Evolutionary conservation across 2,888 invertebrate genomes (phyloP).

Genomic region (Drosophila quasianomalipes): DNA sequence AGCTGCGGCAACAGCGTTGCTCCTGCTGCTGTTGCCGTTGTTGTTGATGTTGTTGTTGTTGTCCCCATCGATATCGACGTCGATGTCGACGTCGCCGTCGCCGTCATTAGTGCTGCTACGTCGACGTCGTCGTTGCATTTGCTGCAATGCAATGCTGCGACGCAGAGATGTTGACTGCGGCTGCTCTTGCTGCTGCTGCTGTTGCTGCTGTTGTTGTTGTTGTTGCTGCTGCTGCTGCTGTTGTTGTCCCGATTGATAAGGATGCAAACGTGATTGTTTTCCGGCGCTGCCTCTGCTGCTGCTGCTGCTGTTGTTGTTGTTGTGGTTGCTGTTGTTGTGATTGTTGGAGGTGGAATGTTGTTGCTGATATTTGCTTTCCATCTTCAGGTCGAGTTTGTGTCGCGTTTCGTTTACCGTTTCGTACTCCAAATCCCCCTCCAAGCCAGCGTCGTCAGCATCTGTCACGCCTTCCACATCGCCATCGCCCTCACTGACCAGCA

Average conservation of each 20-base stretch:
- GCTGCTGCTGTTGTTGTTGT: not conserved
- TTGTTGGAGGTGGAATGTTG: conserved; percentile 15
- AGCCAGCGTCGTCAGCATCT: not conserved
- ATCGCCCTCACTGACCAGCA: conserved; percentile 43
- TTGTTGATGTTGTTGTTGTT: not conserved
- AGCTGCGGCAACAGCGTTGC: not conserved
- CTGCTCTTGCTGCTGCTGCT: not conserved
- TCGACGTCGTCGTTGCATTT: conserved; percentile 27
- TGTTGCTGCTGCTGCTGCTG: not conserved
- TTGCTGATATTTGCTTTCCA: conserved; percentile 39
- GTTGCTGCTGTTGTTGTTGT: not conserved
- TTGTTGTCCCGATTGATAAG: conserved; percentile 29
- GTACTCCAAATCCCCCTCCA: conserved; percentile 32
- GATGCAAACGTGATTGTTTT: conserved; percentile 20
- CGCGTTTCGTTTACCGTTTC: conserved; percentile 3
- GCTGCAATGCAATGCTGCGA: conserved; percentile 18
- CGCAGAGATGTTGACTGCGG: conserved; percentile 5
- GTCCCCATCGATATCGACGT: conserved; percentile 1
- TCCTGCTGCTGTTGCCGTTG: not conserved
- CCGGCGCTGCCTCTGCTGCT: not conserved
- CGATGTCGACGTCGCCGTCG: conserved; percentile 8
- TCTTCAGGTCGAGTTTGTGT: conserved; percentile 25
- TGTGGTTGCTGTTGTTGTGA: not conserved
- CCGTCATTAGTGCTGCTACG: conserved; percentile 24
- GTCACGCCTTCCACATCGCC: conserved; percentile 18